Base-by-base conservation (phyloP, 2,113 vertebrate genomes). In the Cacatua alba region DNA sequence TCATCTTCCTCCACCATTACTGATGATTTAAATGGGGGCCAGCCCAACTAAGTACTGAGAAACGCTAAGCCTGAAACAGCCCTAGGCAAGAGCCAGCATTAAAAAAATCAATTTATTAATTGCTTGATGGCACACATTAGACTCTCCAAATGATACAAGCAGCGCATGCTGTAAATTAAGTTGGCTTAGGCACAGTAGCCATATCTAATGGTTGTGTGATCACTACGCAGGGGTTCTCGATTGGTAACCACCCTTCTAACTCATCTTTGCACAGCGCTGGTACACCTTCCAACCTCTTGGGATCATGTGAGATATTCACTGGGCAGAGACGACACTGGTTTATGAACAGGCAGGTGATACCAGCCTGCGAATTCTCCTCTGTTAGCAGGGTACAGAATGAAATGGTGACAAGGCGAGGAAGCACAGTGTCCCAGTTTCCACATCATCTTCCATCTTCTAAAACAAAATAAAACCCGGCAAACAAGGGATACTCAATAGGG, bases 51-150 rank as follows among this genome's bases (percentile, higher is more conserved):
- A 72, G 75, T 48, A 64, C 63, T 76, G 60, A 72, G 81, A 92
- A 88, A 91, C 11, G 10, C 44, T 39, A 78, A 89, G 29, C 76
- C 46, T 78, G 46, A 78, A 95, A 92, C 51, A 92, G 89, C 83
- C 35, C 52, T 35, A 89, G 83, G 83, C 86, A 75, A 94, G 35
- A 92, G 55, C 23, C 41, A 83, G n/a, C 20, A 46, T 46, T 88
- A 48, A 77, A 80, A 80, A 72, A 75, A 80, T 20, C 49, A 21
- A 85, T 85, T 76, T 72, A 82, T 94, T 89, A 95, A 92, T 81
- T 81, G 35, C 55, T 81, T 88, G 52, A 69, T 92, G 81, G 84
- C 83, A 95, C 72, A 88, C 51, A 60, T 8, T 59, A 72, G 64
- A n/a, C 43, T 68, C 39, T 82, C 55, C 74, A 87, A 68, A 64